Percentiles rank a stretch among this genome's conserved stretches.
These are phyloP conservation scores for Drosophila mayri DNA, from an alignment of 1,140 invertebrate genomes.

Conservation along the genomic window DNA sequence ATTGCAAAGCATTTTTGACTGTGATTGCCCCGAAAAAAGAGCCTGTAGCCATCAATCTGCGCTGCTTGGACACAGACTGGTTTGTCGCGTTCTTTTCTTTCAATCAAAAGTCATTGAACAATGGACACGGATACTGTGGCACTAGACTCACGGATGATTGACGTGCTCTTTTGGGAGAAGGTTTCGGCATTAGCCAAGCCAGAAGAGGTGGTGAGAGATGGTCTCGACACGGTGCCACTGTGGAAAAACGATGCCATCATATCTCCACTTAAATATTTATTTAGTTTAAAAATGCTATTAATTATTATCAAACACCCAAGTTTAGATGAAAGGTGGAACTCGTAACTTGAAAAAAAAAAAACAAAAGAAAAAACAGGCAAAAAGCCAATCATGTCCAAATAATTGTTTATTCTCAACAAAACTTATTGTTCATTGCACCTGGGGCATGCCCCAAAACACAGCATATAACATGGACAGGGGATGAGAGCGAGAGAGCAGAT, in stretches of 20 bases:
- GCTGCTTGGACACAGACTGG: constrained; percentile 12
- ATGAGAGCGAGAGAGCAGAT: constrained; percentile 5
- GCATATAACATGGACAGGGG: constrained; percentile 2
- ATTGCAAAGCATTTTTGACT: constrained; percentile 67
- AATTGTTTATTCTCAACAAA: constrained; percentile 74
- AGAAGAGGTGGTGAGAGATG: neutral
- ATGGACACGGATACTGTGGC: neutral
- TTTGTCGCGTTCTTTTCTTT: constrained; percentile 22
- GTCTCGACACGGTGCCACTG: neutral
- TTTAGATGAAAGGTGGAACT: neutral
- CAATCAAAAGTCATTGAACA: constrained; percentile 34
- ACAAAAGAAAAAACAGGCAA: constrained; percentile 13
- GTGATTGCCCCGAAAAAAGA: constrained; percentile 44
- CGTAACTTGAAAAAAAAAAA: constrained; percentile 10
- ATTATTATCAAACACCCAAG: constrained; percentile 10
- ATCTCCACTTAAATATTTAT: neutral
- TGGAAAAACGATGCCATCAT: too few species aligned
- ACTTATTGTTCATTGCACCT: constrained; percentile 75
- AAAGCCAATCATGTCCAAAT: constrained; percentile 56
- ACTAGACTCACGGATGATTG: neutral
- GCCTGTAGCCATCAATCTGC: constrained; percentile 9
- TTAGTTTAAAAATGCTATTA: constrained; percentile 13
- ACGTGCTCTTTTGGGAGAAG: neutral
- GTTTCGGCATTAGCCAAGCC: neutral
- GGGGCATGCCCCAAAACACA: constrained; percentile 42